Evolutionary conservation across 2,797 vertebrate genomes (phyloP).

Genomic region (Muraenolepis orangiensis): DNA sequence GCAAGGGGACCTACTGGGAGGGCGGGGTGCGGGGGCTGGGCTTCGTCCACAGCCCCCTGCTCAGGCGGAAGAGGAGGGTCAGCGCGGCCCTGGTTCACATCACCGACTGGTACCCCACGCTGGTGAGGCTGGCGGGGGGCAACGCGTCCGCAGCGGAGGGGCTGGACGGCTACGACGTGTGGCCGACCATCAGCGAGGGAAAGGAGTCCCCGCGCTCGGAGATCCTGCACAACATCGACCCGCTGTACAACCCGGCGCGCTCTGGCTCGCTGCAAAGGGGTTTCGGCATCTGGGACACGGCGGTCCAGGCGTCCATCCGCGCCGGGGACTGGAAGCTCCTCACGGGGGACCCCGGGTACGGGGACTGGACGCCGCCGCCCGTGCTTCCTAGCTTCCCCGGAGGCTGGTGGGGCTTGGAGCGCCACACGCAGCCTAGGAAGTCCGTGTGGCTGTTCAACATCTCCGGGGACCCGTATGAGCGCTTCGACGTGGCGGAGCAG

Average conservation of each 20-base stretch:
- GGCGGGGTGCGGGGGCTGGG: conserved; percentile 91
- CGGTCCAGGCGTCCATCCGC: conserved; percentile 90
- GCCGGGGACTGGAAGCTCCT: conserved; percentile 95
- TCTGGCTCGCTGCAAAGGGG: conserved; percentile 86
- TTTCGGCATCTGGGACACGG: conserved; percentile 92
- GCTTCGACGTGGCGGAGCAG: conserved; percentile 82
- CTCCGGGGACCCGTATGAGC: conserved; percentile 88
- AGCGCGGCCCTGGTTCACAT: conserved; percentile 91
- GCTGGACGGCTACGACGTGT: conserved; percentile 88
- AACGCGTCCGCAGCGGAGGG: conserved; percentile 76
- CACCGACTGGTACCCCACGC: conserved; percentile 96
- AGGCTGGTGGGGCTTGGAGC: conserved; percentile 94
- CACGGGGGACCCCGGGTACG: conserved; percentile 92
- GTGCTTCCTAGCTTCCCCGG: conserved; percentile 86
- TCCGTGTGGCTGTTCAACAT: conserved; percentile 97
- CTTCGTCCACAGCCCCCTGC: conserved; percentile 93
- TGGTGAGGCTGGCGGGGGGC: conserved; percentile 86
- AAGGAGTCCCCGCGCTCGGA: conserved; percentile 86
- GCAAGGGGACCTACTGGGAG: conserved; percentile 98
- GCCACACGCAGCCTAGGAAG: conserved; percentile 75
- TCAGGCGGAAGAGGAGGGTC: conserved; percentile 81
- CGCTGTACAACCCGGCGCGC: conserved; percentile 86
- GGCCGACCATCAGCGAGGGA: conserved; percentile 90
- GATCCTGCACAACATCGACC: conserved; percentile 97
- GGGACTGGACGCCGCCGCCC: conserved; percentile 94